Evolutionary conservation across 2,797 vertebrate species (phyloP).

Genomic region (Xenopus petersii): DNA sequence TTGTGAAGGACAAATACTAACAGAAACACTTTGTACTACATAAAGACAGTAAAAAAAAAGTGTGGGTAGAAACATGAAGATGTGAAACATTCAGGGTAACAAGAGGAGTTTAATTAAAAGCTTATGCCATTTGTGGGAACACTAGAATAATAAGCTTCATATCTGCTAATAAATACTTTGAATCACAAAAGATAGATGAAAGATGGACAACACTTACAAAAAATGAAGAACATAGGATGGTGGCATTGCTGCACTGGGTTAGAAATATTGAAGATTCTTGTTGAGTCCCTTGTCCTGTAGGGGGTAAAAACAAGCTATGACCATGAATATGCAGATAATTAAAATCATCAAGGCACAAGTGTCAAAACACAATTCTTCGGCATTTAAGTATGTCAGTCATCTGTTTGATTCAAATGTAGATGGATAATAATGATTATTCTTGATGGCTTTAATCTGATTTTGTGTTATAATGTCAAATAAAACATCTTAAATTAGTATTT

Average conservation of each 20-base stretch:
- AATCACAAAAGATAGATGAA: conserved; percentile 28
- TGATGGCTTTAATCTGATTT: too few species aligned
- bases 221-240: conserved; percentile 30
- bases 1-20: too few species aligned
- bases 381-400: too few species aligned
- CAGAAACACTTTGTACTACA: not conserved
- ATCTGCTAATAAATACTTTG: not conserved
- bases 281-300: conserved; percentile 27
- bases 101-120: not conserved
- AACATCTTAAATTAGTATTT: too few species aligned
- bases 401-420: too few species aligned
- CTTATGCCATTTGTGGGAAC: not conserved
- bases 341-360: not conserved
- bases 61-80: conserved; percentile 6
- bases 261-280: conserved; percentile 27
- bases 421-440: too few species aligned
- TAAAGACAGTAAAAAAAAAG: conserved; percentile 6
- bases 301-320: conserved; percentile 32
- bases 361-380: too few species aligned
- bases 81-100: conserved; percentile 9
- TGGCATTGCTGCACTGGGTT: conserved; percentile 21
- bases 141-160: conserved; percentile 8
- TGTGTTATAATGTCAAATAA: too few species aligned
- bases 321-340: conserved; percentile 8
- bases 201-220: conserved; percentile 42